Conservation (phyloP, 2,113 vertebrate species). For the Apteryx owenii region DNA sequence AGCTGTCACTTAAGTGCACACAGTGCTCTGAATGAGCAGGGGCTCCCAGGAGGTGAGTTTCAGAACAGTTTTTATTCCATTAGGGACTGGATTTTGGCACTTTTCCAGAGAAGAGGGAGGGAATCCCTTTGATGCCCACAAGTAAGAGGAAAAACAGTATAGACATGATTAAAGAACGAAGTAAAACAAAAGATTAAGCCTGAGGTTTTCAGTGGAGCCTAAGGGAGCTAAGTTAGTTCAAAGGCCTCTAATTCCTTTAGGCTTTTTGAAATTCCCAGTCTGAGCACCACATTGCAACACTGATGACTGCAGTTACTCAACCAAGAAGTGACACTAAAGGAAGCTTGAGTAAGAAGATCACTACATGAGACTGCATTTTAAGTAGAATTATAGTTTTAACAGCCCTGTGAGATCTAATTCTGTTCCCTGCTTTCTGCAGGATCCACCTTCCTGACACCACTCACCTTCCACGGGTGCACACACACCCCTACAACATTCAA, state of each 20-base stretch:
- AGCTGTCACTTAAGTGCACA: background rate
- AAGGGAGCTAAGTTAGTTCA: constrained; percentile 19
- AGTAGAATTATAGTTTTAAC: background rate
- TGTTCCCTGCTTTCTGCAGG: fast-evolving
- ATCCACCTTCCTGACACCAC: background rate
- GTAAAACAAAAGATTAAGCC: constrained; percentile 7
- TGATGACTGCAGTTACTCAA: background rate
- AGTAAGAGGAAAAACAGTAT: background rate
- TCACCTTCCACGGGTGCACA: too few relatives aligned
- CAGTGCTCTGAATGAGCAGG: background rate
- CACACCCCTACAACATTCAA: background rate
- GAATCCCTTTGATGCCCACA: background rate
- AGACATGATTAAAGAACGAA: background rate
- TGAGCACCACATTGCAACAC: background rate
- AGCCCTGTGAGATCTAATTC: background rate
- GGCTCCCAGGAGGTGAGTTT: background rate
- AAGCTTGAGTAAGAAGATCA: background rate
- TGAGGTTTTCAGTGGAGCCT: background rate
- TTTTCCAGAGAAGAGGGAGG: background rate
- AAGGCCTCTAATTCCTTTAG: background rate
- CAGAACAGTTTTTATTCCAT: background rate
- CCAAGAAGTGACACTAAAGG: background rate
- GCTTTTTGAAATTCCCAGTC: constrained; percentile 8
- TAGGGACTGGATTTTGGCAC: background rate
- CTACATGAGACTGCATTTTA: background rate